Evolutionary conservation across 2,888 invertebrate species (phyloP).

Genomic region (Alentia gelatinosa): DNA sequence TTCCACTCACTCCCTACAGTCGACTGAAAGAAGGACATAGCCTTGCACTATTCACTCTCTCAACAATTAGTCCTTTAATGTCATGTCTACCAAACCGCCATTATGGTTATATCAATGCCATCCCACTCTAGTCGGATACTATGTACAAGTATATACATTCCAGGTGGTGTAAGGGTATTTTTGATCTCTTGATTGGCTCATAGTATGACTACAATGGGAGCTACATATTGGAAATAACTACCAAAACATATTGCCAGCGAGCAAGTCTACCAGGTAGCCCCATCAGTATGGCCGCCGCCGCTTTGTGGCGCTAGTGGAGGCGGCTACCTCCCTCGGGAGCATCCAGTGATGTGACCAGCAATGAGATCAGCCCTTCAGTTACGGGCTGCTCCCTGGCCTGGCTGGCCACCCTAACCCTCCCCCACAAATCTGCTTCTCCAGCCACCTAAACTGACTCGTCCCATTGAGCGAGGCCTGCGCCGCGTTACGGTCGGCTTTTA

Average conservation of each 20-base stretch:
- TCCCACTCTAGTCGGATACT: too few species aligned
- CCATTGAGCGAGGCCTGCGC: not conserved
- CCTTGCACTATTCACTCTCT: not conserved
- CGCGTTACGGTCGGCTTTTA: not conserved
- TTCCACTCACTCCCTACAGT: not conserved
- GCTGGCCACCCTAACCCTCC: not conserved
- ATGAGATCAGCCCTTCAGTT: slow-evolving; percentile 6
- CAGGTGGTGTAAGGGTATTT: too few species aligned
- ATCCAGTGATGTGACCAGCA: not conserved
- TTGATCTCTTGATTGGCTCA: too few species aligned
- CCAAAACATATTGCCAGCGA: too few species aligned
- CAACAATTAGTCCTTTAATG: too few species aligned
- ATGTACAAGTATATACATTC: too few species aligned
- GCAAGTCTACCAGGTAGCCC: not conserved
- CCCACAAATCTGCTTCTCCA: not conserved
- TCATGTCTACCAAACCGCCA: too few species aligned
- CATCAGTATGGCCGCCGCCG: not conserved
- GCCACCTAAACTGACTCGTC: not conserved
- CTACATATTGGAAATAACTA: too few species aligned
- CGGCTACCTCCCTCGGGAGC: not conserved
- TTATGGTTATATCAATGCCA: too few species aligned
- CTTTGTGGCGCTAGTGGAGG: not conserved
- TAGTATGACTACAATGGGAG: too few species aligned
- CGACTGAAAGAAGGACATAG: too few species aligned
- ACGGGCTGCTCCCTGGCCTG: not conserved